Percentiles rank a stretch among this genome's conserved stretches.
Evolutionary conservation across 2,113 vertebrate genomes (phyloP).

Genomic region (Balaenoptera acutorostrata): DNA sequence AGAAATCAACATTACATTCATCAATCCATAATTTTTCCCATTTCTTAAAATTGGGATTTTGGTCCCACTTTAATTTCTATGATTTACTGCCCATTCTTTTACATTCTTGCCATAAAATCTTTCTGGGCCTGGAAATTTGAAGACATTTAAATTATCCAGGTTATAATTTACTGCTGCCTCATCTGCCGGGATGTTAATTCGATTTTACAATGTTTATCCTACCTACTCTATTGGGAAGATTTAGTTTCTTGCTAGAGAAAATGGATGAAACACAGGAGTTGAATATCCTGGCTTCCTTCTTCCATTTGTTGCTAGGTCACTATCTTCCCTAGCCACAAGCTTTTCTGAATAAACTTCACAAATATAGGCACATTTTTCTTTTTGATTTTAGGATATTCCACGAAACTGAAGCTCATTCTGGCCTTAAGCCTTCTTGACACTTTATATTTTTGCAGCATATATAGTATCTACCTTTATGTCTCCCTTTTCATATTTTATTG

Average conservation of each 20-base stretch:
- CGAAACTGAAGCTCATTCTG: not conserved
- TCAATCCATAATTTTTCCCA: not conserved
- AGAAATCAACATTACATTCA: not conserved
- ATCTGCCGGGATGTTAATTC: slow-evolving; percentile 55
- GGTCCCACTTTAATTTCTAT: slow-evolving; percentile 15
- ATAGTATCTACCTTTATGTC: not conserved
- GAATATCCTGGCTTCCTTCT: not conserved
- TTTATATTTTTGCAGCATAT: not conserved
- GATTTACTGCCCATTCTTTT: slow-evolving; percentile 37
- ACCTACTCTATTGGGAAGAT: not conserved
- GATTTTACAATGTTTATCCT: slow-evolving; percentile 56
- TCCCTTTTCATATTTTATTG: not conserved
- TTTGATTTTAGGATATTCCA: not conserved
- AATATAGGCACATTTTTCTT: not conserved
- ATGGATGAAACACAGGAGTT: not conserved
- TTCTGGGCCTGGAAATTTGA: slow-evolving; percentile 4
- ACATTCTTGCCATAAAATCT: slow-evolving; percentile 43
- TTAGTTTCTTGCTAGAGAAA: slow-evolving; percentile 25
- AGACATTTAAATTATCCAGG: slow-evolving; percentile 51
- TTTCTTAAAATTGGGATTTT: slow-evolving; percentile 27
- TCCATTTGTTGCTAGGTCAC: slow-evolving; percentile 1
- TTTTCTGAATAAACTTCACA: slow-evolving; percentile 39
- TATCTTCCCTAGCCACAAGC: not conserved
- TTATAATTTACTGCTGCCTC: slow-evolving; percentile 50
- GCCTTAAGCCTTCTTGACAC: not conserved